These are phyloP conservation scores for Rosalia funebris DNA, from an alignment of 2,888 invertebrate genomes.

Conservation along the genomic window DNA sequence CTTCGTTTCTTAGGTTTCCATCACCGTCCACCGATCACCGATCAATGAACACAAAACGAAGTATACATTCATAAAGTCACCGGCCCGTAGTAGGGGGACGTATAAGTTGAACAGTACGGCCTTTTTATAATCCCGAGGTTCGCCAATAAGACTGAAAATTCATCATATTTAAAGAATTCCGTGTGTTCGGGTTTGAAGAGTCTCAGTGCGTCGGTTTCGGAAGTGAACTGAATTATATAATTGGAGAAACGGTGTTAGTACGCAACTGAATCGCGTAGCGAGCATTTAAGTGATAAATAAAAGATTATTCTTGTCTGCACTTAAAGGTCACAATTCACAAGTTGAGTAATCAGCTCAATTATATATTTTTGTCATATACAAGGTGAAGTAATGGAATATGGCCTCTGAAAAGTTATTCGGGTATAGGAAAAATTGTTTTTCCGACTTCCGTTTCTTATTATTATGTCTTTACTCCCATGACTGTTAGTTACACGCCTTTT, in stretches of 20 bases:
- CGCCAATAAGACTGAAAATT: too few relatives aligned
- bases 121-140: constrained; percentile 1
- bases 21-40: constrained; percentile 10
- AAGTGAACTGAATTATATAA: not conserved
- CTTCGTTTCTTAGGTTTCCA: constrained; percentile 18
- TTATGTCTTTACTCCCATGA: too few relatives aligned
- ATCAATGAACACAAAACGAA: constrained; percentile 27
- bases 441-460: not conserved
- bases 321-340: not conserved
- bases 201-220: too few relatives aligned
- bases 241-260: not conserved
- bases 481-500: too few relatives aligned
- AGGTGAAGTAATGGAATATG: too few relatives aligned
- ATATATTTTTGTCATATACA: not conserved
- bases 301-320: not conserved
- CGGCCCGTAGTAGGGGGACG: not conserved
- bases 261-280: not conserved
- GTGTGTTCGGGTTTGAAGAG: not conserved
- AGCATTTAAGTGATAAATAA: not conserved
- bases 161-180: not conserved
- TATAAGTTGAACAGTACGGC: not conserved
- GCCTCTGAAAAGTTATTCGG: too few relatives aligned
- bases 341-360: not conserved
- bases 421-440: not conserved
- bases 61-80: constrained; percentile 19